Evolutionary conservation across 2,888 invertebrate species (phyloP).

Genomic region (Helleia helle): DNA sequence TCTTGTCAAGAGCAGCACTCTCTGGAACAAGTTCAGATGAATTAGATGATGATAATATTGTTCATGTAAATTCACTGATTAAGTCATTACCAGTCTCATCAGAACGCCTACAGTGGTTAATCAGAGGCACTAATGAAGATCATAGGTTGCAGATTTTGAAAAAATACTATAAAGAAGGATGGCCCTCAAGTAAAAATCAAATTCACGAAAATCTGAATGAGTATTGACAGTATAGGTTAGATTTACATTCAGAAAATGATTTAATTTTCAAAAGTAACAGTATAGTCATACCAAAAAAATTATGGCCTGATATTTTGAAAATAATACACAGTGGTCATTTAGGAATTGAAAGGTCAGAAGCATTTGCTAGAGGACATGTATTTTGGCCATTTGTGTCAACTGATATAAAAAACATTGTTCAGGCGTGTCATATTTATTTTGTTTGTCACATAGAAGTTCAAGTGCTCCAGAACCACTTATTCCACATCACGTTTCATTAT

Average conservation of each 20-base stretch:
- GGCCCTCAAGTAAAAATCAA: not conserved
- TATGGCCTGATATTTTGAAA: slow-evolving; percentile 20
- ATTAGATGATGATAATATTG: slow-evolving; percentile 15
- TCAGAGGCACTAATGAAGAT: not conserved
- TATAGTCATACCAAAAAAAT: slow-evolving; percentile 5
- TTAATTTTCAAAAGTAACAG: not conserved
- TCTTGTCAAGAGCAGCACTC: slow-evolving; percentile 19
- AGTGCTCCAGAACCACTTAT: slow-evolving; percentile 17
- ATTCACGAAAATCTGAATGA: not conserved
- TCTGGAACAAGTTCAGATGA: slow-evolving; percentile 16
- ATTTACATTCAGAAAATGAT: not conserved
- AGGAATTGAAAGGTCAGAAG: slow-evolving; percentile 20
- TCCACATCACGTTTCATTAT: slow-evolving; percentile 8
- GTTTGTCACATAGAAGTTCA: slow-evolving; percentile 14
- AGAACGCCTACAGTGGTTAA: slow-evolving; percentile 13
- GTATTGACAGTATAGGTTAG: not conserved
- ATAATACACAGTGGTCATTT: slow-evolving; percentile 8
- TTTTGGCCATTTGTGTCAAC: slow-evolving; percentile 22
- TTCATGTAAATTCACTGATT: slow-evolving; percentile 30
- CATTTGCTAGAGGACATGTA: slow-evolving; percentile 19
- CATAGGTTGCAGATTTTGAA: not conserved
- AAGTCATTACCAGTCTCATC: slow-evolving; percentile 26
- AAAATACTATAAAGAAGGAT: not conserved
- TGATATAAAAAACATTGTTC: slow-evolving; percentile 15
- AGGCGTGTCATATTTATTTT: slow-evolving; percentile 14